Base-by-base conservation (phyloP, 2,113 vertebrate species). In the Centrocercus urophasianus region DNA sequence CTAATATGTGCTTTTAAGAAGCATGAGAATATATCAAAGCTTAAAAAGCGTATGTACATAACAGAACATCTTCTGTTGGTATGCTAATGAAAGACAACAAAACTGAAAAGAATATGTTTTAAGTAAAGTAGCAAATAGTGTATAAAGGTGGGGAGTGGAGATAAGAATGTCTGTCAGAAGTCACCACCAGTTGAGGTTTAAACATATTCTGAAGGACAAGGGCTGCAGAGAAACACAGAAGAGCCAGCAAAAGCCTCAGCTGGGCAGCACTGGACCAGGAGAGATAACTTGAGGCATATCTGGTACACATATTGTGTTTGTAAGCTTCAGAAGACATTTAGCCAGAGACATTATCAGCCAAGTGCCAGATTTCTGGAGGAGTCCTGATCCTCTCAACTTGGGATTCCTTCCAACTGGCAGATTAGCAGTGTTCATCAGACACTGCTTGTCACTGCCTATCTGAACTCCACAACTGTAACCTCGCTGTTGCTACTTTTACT, bases 331-430 rank as follows among this genome's bases (percentile, higher is more conserved):
- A 86, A 94, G 73, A 94, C 82, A 86, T 93, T 93, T 88, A 93
- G 93, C 69, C 91, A 95, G 91, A 93, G 94, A 97, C 95, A 88
- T 95, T 96, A 97, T 97, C 95, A 95, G 89, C 67, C 79, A 89
- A 93, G 85, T 91, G 91, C 94, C 95, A 96, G 91, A 93, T 88
- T 97, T 97, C 70, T 95, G 91, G 52, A 96, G 89, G 95, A 95
- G 85, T 94, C 95, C 90, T 93, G 94, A 96, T 95, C 91, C 90
- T 94, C 83, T 91, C 79, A 83, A 83, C 10, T 90, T 90, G 88
- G 95, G 93, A 97, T 86, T 91, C 83, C 66, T 91, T 97, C 95
- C 95, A 97, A 78, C 79, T 78, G 91, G 90, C 93, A 96, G 94
- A 94, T 95, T 95, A 96, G 85, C 70, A 79, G 94, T 70, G 79